These are phyloP conservation scores for Drosophila gunungcola DNA, from an alignment of 1,140 invertebrate genomes.

Conservation along the genomic window DNA sequence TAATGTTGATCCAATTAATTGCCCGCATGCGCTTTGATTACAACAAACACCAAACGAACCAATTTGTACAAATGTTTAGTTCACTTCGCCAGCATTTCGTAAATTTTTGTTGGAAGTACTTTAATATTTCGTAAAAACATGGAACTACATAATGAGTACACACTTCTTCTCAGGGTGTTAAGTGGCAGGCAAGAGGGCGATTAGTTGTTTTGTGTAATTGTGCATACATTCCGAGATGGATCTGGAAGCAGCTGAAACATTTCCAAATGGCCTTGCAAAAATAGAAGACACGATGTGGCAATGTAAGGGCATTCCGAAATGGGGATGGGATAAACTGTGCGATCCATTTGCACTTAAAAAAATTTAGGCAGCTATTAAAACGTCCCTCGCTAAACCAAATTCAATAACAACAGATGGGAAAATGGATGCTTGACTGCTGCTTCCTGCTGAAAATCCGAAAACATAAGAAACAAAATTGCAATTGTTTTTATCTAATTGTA, in stretches of 20 bases:
- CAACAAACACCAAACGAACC: conserved; percentile 43
- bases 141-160: conserved; percentile 20
- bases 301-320: conserved; percentile 7
- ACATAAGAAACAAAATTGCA: conserved; percentile 40
- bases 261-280: conserved; percentile 57
- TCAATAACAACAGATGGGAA: conserved; percentile 37
- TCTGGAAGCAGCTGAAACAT: conserved; percentile 59
- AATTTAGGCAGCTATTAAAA: conserved; percentile 19
- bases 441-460: conserved; percentile 47
- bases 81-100: conserved; percentile 46
- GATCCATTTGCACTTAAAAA: conserved; percentile 17
- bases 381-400: conserved; percentile 7
- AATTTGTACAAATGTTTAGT: conserved; percentile 64
- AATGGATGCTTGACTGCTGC: not conserved
- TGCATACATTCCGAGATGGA: conserved; percentile 50
- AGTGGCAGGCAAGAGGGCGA: conserved; percentile 50
- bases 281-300: conserved; percentile 37
- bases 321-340: conserved; percentile 5
- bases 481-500: conserved; percentile 70
- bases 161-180: conserved; percentile 44
- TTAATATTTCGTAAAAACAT: conserved; percentile 71
- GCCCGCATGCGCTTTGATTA: conserved; percentile 81
- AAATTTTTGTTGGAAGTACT: conserved; percentile 50
- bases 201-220: conserved; percentile 64
- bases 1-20: conserved; percentile 76